Evolutionary conservation across 2,888 invertebrate genomes (phyloP).

Genomic region (Sphaerophoria taeniata): DNA sequence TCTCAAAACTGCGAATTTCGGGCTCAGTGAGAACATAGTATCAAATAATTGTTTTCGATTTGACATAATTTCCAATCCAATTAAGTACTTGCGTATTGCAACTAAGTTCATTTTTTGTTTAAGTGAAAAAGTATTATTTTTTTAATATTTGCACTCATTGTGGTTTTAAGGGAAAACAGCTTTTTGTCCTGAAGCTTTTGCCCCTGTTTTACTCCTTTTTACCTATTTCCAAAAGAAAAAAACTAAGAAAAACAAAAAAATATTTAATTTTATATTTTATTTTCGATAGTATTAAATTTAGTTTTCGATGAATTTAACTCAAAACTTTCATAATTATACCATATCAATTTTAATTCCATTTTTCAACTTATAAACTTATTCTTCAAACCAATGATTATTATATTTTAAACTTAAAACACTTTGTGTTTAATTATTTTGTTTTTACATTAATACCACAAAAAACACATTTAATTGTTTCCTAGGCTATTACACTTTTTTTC

Average conservation of each 20-base stretch:
- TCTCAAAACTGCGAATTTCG: too few relatives aligned
- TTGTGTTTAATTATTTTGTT: constrained; percentile 26
- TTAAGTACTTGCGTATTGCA: too few relatives aligned
- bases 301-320: constrained; percentile 42
- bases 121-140: too few relatives aligned
- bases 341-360: constrained; percentile 32
- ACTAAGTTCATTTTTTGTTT: too few relatives aligned
- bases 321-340: constrained; percentile 20
- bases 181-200: too few relatives aligned
- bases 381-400: constrained; percentile 57
- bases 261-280: constrained; percentile 41
- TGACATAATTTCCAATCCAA: too few relatives aligned
- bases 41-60: too few relatives aligned
- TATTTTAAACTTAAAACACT: constrained; percentile 23
- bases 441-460: constrained; percentile 60
- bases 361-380: constrained; percentile 51
- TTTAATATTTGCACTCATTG: too few relatives aligned
- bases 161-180: too few relatives aligned
- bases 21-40: too few relatives aligned
- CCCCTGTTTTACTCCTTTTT: too few relatives aligned
- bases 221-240: background rate
- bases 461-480: constrained; percentile 14
- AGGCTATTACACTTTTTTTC: constrained; percentile 1
- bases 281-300: constrained; percentile 44
- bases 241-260: background rate